A percentile compares a stretch with the other conserved stretches of the same genome.
phyloP scores from a whole-genome alignment of 53 echinoderm and acorn worm species.

The Apostichopus leukothele region DNA sequence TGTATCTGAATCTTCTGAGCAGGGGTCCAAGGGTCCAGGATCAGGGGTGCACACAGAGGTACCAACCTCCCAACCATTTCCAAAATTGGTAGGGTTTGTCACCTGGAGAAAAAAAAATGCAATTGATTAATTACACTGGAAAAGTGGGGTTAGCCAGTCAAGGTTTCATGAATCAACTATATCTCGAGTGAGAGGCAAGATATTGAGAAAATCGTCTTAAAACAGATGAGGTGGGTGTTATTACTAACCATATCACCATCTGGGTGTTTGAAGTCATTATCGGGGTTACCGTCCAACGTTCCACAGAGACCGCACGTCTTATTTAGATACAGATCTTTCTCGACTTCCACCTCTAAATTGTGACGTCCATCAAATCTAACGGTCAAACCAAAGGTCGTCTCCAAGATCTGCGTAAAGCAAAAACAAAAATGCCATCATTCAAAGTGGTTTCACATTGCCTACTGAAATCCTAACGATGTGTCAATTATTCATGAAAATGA shows the following conservation, averaged over 20 bases:
- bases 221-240: no score
- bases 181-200: no score
- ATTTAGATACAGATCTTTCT: conserved; percentile 50
- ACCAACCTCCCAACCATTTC: conserved; percentile 67
- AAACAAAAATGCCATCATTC: neutral
- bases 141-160: no score
- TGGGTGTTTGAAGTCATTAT: conserved; percentile 69
- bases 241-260: conserved; percentile 69
- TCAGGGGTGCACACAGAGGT: conserved; percentile 33
- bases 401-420: conserved; percentile 56
- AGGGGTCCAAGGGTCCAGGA: conserved; percentile 24
- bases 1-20: conserved; percentile 40
- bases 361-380: conserved; percentile 59
- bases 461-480: no score
- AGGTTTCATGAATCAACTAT: no score
- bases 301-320: conserved; percentile 83
- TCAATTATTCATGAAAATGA: no score
- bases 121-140: neutral
- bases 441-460: no score
- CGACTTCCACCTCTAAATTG: conserved; percentile 53
- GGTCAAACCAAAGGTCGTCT: conserved; percentile 61
- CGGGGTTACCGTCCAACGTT: conserved; percentile 57
- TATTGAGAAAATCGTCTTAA: no score
- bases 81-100: conserved; percentile 60
- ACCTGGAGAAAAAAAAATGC: conserved; percentile 34